phyloP scores from a whole-genome alignment of 2,113 vertebrate species.

The Amblyornis subalaris region DNA sequence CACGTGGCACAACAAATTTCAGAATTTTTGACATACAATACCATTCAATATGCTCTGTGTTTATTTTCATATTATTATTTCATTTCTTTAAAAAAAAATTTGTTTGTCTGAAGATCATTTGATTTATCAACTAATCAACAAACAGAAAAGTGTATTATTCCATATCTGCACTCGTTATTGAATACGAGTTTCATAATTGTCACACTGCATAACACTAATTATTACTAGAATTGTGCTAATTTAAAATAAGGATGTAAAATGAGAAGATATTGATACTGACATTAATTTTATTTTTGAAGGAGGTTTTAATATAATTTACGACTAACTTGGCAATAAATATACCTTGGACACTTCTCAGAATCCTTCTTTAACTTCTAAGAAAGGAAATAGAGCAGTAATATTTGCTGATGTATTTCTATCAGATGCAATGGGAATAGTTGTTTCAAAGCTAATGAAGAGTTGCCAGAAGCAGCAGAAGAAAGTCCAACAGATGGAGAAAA shows the following conservation, averaged over 20 bases:
- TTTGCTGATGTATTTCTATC: not conserved
- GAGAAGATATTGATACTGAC: not conserved
- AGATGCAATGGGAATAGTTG: not conserved
- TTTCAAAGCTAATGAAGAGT: not conserved
- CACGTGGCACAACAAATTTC: not conserved
- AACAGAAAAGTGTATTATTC: not conserved
- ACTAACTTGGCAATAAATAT: not conserved
- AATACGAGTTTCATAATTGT: not conserved
- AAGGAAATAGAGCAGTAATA: not conserved
- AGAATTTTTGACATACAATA: not conserved
- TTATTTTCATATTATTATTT: not conserved
- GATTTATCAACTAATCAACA: not conserved
- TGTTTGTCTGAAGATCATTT: not conserved
- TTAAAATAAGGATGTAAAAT: not conserved
- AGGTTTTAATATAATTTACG: not conserved
- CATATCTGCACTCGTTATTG: not conserved
- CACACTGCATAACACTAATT: not conserved
- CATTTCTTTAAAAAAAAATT: not conserved
- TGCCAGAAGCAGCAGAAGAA: not conserved
- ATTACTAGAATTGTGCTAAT: not conserved
- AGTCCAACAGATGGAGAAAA: not conserved
- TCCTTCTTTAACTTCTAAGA: not conserved
- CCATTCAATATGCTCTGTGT: not conserved
- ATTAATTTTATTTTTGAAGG: not conserved
- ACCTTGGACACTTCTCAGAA: not conserved